Conservation (phyloP, 2,113 vertebrate genomes). For the Benitochromis conjunctus region DNA sequence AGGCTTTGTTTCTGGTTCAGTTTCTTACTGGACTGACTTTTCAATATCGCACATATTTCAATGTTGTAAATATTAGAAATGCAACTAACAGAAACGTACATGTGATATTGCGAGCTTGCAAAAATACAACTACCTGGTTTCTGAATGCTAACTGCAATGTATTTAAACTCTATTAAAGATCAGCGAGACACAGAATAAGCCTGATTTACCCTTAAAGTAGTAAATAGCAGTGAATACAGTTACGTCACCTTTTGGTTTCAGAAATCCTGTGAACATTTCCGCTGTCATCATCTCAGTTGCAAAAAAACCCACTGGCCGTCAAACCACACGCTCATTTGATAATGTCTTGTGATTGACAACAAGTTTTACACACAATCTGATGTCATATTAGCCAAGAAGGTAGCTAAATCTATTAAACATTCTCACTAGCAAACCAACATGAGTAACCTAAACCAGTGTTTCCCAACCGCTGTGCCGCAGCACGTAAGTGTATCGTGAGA, state of each 20-base stretch:
- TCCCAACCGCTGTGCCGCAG: too few relatives aligned
- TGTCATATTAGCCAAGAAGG: too few relatives aligned
- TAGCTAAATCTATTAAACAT: neutral
- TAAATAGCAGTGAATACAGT: neutral
- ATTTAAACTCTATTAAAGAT: neutral
- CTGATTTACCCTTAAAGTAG: neutral
- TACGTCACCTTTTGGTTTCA: neutral
- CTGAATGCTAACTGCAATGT: neutral
- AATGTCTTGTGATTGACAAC: neutral
- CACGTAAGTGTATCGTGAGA: too few relatives aligned
- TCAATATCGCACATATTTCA: neutral
- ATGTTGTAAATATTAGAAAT: neutral
- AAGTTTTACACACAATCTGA: neutral
- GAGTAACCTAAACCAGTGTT: neutral
- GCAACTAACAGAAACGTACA: neutral
- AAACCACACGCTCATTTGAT: neutral
- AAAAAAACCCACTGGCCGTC: neutral
- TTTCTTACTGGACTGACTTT: neutral
- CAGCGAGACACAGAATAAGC: neutral
- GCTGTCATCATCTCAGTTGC: neutral
- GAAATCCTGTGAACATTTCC: neutral
- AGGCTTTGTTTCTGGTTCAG: neutral
- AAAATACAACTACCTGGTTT: neutral
- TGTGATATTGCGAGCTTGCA: neutral
- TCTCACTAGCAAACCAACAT: neutral